Base-by-base conservation (phyloP, 2,113 vertebrate genomes). In the Chrysemys picta region DNA sequence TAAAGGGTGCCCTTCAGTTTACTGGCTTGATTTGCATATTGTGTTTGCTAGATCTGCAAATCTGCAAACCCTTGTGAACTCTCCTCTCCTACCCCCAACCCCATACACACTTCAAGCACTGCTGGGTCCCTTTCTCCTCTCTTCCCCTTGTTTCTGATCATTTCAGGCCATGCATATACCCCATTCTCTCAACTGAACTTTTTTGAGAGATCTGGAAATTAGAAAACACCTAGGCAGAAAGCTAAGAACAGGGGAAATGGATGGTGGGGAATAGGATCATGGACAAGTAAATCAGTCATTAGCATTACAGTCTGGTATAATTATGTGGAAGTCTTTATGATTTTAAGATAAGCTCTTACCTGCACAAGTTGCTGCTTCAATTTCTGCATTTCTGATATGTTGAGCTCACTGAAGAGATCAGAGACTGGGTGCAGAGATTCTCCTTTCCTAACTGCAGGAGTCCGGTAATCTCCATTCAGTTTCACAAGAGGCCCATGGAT, bases 321-420 rank as follows among this genome's bases (percentile, higher is more conserved):
- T 4, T 6, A 53, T 35, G 10, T 16, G 72, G 19, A 5, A 84
- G 53, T 19, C 57, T 19, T 14, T 6, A 45, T 42, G 35, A 79
- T 24, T 65, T 47, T 42, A 89, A 89, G 90, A 52, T 54, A 86
- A 93, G 10, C 25, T 94, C 98, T 96, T 97, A 99, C 99, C 99
- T 99, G 99, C 97, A 99, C 98, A 31, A 99, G 99, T 81, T 99
- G 99, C 98, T 99, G 99, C 93, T 99, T 99, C 85, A 99, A 96
- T 90, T 99, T 99, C 98, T 99, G 99, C 97, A 99, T 99, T 98
- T 99, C 99, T 3, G 99, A 99, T 97, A 99, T 99, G 98, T 99
- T 99, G 93, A 99, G 99, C 96, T 99, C 99, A 85, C 99, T 99
- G 98, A 99, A 99, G 93, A 99, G 99, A 97, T 99, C 99, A 0